Conservation (phyloP, 1,140 invertebrate genomes). For the Euwallacea similis region DNA sequence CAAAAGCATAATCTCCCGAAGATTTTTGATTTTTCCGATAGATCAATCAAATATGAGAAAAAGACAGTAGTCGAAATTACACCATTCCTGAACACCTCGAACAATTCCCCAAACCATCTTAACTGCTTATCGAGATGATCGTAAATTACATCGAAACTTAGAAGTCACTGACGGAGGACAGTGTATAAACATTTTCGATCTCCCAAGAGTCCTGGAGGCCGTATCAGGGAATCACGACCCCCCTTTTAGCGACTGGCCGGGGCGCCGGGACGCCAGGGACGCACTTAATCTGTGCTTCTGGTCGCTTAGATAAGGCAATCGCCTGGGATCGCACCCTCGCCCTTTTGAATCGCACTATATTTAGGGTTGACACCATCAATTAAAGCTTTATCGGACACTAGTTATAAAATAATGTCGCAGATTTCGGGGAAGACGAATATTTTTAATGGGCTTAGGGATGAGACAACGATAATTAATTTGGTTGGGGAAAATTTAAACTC, state of each 20-base stretch:
- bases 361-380: conserved; percentile 53
- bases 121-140: conserved; percentile 27
- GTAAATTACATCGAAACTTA: conserved; percentile 30
- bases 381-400: conserved; percentile 52
- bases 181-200: conserved; percentile 37
- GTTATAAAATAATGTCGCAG: conserved; percentile 48
- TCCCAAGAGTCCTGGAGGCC: conserved; percentile 20
- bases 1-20: too few relatives aligned
- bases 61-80: neutral
- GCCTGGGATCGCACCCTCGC: conserved; percentile 46
- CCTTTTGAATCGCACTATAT: conserved; percentile 50
- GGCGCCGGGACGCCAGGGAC: conserved; percentile 35
- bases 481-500: too few relatives aligned
- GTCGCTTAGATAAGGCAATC: conserved; percentile 55
- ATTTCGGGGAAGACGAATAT: conserved; percentile 7
- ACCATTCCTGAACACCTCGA: neutral
- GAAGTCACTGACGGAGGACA: conserved; percentile 30
- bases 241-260: conserved; percentile 25
- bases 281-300: conserved; percentile 54
- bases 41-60: too few relatives aligned
- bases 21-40: too few relatives aligned
- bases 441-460: too few relatives aligned
- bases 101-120: neutral
- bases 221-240: conserved; percentile 21
- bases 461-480: too few relatives aligned